Base-by-base conservation (phyloP, 2,888 invertebrate genomes). In the Ptychoptera albimana region DNA sequence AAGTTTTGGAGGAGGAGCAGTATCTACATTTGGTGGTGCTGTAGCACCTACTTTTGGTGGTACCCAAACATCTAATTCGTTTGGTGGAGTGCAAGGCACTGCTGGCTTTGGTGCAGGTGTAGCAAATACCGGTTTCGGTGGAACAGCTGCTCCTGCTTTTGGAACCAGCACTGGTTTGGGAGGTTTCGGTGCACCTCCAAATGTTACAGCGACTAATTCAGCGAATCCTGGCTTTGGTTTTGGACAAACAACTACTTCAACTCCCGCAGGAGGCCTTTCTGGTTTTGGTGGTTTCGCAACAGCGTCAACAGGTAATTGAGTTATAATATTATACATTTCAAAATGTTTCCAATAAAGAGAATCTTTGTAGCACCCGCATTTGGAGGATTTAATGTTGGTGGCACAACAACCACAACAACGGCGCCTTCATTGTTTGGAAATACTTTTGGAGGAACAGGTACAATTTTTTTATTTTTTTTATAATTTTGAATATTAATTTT, bases 161-260 rank as follows among this genome's bases (percentile, higher is more conserved):
- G 57, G 59, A 38, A 61, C 62, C 43, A 58, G 57, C 3, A 52
- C 54, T 29, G 59, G 60, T 29, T 64, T 64, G 10, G 45, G 45
- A 32, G 31, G 35, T 36, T 42, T 40, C 10, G 45, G 45, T 23
- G 15, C 31, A 34, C 32, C 15, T 4, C 13, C 13, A 23, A 37
- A 29, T 37, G 30, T 39, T n/a, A 16, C 42, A 13, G 37, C 45
- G 10, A 14, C 39, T 12, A 37, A 41, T 8, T 29, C 46, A 30
- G 11, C 71, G 8, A 68, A 71, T 32, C 66, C 70, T 32, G 64
- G 65, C 23, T 67, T 73, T 49, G 56, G 59, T 39, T 63, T 64
- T 44, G 61, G 60, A 10, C 52, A 55, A 10, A 50, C 56, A 13
- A 55, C 56, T 1, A 49, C 60, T 3, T 55, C 59, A 11, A 53